Conservation (phyloP, 2,888 invertebrate species). For the Nematopogon swammerdamellus region DNA sequence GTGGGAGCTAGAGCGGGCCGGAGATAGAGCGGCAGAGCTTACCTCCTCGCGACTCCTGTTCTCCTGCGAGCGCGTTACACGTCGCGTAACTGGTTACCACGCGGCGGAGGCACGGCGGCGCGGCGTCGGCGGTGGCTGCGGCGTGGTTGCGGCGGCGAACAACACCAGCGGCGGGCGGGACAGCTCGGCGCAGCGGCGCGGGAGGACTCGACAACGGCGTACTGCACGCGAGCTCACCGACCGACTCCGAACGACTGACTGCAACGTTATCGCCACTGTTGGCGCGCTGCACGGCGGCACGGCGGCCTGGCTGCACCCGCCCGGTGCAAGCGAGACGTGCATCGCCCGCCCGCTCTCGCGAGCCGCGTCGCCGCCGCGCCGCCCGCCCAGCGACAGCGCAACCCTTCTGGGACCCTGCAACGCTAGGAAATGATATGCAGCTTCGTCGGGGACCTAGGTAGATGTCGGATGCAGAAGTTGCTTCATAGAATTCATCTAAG, state of each 20-base stretch:
- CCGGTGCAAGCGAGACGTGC: conserved; percentile 52
- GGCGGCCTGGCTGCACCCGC: conserved; percentile 50
- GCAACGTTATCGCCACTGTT: conserved; percentile 28
- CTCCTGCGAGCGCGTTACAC: conserved; percentile 52
- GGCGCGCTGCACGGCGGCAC: conserved; percentile 18
- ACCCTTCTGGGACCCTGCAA: conserved; percentile 1
- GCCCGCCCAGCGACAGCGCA: conserved; percentile 10
- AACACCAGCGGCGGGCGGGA: not conserved
- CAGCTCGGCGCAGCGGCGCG: conserved; percentile 2
- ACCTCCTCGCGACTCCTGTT: conserved; percentile 36
- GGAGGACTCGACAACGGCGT: not conserved
- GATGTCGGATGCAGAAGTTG: not conserved
- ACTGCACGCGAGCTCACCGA: conserved; percentile 29
- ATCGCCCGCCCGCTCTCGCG: conserved; percentile 50
- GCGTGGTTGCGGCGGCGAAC: no score
- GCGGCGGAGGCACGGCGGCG: conserved; percentile 19
- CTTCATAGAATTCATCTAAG: no score
- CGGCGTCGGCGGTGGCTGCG: conserved; percentile 25
- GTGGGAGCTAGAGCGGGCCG: conserved; percentile 26
- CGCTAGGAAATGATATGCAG: not conserved
- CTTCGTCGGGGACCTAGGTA: not conserved
- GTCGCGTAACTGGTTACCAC: conserved; percentile 31
- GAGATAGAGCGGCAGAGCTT: conserved; percentile 29
- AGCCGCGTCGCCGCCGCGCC: conserved; percentile 17
- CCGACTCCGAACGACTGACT: conserved; percentile 33